Conservation (phyloP, 2,888 invertebrate genomes). For the Acanthosoma haemorrhoidale region DNA sequence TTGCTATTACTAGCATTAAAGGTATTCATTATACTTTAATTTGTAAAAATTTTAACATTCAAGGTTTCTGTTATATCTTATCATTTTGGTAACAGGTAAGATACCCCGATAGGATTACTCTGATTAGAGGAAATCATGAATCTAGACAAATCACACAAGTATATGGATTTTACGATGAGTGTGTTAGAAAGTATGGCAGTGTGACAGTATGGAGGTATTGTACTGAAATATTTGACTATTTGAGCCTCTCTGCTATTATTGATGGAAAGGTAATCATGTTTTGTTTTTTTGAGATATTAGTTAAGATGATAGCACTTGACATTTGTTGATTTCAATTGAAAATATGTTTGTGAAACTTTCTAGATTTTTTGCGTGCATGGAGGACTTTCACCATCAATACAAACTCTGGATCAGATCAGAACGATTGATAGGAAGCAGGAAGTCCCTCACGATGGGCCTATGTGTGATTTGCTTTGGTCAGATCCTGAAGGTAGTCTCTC, state of each 20-base stretch:
- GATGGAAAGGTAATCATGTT: conserved; percentile 69
- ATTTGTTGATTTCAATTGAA: too few relatives aligned
- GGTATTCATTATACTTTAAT: conserved; percentile 47
- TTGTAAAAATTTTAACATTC: not conserved
- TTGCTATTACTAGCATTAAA: conserved; percentile 91
- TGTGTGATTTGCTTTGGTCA: conserved; percentile 99
- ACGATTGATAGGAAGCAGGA: conserved; percentile 99
- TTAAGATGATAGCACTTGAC: too few relatives aligned
- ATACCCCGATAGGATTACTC: conserved; percentile 96
- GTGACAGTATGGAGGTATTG: conserved; percentile 99
- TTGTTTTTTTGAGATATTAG: too few relatives aligned
- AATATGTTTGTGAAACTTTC: conserved; percentile 34
- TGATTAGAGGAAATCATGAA: conserved; percentile 98
- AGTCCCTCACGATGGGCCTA: conserved; percentile 95
- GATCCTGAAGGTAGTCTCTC: conserved; percentile 83
- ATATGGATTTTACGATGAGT: conserved; percentile 99
- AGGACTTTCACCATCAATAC: conserved; percentile 95
- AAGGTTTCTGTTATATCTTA: conserved; percentile 5
- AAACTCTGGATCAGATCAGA: conserved; percentile 96
- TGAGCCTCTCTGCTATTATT: conserved; percentile 93
- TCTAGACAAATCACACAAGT: conserved; percentile 99
- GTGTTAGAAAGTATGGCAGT: conserved; percentile 95
- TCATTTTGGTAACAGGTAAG: conserved; percentile 62
- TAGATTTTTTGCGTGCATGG: conserved; percentile 98
- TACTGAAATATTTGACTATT: conserved; percentile 97